These are phyloP conservation scores for Caenorhabditis sulstoni DNA, from an alignment of 2,888 invertebrate species.

Conservation along the genomic window DNA sequence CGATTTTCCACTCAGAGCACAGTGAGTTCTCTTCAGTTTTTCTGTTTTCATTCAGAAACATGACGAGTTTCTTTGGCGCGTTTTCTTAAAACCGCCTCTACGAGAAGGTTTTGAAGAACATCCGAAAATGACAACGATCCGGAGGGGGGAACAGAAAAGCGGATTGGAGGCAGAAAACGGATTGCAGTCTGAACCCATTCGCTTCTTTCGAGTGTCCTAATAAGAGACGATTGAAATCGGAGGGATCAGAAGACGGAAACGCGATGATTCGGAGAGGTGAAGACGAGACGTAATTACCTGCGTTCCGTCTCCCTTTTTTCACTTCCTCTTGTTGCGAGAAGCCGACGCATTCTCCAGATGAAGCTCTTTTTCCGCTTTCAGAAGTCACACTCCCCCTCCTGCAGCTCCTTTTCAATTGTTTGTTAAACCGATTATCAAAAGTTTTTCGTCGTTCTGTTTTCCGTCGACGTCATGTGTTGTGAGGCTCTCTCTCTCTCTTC, in stretches of 20 bases:
- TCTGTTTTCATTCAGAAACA: too few relatives aligned
- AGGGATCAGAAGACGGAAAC: background rate
- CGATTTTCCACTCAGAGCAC: too few relatives aligned
- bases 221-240: background rate
- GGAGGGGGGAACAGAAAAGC: background rate
- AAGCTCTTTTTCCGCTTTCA: too few relatives aligned
- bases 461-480: background rate
- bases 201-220: constrained; percentile 4
- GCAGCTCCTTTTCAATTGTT: background rate
- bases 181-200: constrained; percentile 3
- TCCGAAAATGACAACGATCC: constrained; percentile 2
- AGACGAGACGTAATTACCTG: too few relatives aligned
- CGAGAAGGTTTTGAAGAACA: background rate
- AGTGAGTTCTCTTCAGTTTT: too few relatives aligned
- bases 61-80: background rate
- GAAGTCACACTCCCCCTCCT: too few relatives aligned
- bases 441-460: background rate
- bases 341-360: too few relatives aligned
- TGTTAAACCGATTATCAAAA: background rate
- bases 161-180: constrained; percentile 5
- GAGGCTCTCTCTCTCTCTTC: background rate
- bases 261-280: background rate
- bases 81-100: too few relatives aligned
- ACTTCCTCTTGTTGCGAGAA: too few relatives aligned
- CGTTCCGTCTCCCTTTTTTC: too few relatives aligned